phyloP scores from a whole-genome alignment of 2,797 vertebrate genomes.

The Orientallactaga sibirica region DNA sequence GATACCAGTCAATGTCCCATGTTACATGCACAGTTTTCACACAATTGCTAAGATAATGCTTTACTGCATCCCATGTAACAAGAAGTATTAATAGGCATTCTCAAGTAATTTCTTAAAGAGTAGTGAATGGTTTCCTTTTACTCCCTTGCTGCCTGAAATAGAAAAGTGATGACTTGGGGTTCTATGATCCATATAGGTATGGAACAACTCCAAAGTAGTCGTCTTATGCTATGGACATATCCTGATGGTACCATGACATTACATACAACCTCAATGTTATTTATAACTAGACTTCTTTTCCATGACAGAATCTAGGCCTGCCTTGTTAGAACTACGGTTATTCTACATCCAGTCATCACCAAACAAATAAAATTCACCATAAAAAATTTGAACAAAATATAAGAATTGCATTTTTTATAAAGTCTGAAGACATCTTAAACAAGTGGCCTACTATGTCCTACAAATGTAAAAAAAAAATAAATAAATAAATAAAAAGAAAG shows the following conservation, averaged over 20 bases:
- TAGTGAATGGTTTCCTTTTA: background rate
- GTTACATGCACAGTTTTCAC: background rate
- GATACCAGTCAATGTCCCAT: background rate
- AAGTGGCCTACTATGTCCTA: background rate
- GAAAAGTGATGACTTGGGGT: background rate
- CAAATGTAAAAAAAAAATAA: background rate
- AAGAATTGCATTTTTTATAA: background rate
- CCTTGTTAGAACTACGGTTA: background rate
- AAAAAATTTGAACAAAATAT: background rate
- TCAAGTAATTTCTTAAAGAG: background rate
- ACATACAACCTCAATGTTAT: background rate
- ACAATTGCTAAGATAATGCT: background rate
- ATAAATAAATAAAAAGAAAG: background rate
- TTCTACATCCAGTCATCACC: conserved; percentile 17
- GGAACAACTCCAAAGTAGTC: background rate
- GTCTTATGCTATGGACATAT: too few relatives aligned
- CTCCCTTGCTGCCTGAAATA: background rate
- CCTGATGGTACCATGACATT: background rate
- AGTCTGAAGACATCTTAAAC: background rate
- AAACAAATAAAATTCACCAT: background rate
- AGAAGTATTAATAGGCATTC: background rate
- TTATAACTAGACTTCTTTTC: background rate
- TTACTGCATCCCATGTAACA: background rate
- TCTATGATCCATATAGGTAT: background rate
- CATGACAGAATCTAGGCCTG: background rate